A percentile compares a stretch with the other conserved stretches of the same genome.
Conservation (phyloP, 2,797 vertebrate species). For the Sebastes nivosus region DNA sequence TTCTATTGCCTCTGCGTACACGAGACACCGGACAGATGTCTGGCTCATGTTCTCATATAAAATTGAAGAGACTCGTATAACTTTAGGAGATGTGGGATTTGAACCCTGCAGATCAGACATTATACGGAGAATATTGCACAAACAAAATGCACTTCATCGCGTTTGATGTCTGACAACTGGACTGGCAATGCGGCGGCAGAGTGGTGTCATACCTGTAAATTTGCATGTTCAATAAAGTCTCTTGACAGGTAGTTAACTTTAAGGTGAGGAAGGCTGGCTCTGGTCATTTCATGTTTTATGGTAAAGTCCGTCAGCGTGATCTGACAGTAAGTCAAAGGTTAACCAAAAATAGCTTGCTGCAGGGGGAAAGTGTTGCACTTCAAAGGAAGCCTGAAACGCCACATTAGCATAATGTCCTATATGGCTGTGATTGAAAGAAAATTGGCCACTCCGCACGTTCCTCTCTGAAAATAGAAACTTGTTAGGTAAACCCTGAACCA, state of each 20-base stretch:
- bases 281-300: slow-evolving; percentile 55
- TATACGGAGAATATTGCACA: slow-evolving; percentile 21
- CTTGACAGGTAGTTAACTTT: slow-evolving; percentile 40
- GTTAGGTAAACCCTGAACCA: slow-evolving; percentile 17
- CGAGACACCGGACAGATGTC: slow-evolving; percentile 29
- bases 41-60: slow-evolving; percentile 43
- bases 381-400: slow-evolving; percentile 61
- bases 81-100: slow-evolving; percentile 48
- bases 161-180: slow-evolving; percentile 41
- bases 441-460: slow-evolving; percentile 36
- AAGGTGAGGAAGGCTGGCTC: background rate
- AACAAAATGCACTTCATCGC: slow-evolving; percentile 14
- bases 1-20: slow-evolving; percentile 6
- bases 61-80: slow-evolving; percentile 46
- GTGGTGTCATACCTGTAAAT: slow-evolving; percentile 23
- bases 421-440: slow-evolving; percentile 50
- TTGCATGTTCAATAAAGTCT: slow-evolving; percentile 29
- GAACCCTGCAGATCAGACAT: slow-evolving; percentile 19
- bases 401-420: slow-evolving; percentile 68
- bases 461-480: slow-evolving; percentile 45
- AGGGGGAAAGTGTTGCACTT: slow-evolving; percentile 61
- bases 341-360: slow-evolving; percentile 67
- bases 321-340: slow-evolving; percentile 62
- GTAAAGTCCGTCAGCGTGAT: slow-evolving; percentile 40
- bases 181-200: slow-evolving; percentile 28